Conservation (phyloP, 2,888 invertebrate genomes). For the Dorcus hopei region DNA sequence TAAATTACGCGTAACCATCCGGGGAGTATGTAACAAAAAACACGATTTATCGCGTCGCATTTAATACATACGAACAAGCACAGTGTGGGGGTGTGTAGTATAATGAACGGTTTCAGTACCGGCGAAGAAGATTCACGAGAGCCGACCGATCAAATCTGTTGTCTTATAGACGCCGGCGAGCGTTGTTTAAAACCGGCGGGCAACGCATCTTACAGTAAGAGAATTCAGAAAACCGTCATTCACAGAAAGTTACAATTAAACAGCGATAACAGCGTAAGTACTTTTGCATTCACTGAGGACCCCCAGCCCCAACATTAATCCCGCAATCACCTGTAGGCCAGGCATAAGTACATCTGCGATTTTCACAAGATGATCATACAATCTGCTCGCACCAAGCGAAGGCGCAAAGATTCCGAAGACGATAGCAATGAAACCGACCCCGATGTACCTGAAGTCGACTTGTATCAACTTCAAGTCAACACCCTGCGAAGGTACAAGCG, state of each 20-base stretch:
- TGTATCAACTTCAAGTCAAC: constrained; percentile 89
- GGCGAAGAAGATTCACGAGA: constrained; percentile 89
- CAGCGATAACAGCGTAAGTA: constrained; percentile 72
- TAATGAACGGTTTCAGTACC: constrained; percentile 86
- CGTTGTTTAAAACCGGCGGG: constrained; percentile 85
- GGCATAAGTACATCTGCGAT: constrained; percentile 96
- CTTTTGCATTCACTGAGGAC: background rate
- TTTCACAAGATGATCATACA: constrained; percentile 95
- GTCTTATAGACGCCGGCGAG: constrained; percentile 84
- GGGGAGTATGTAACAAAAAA: background rate
- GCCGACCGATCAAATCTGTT: constrained; percentile 86
- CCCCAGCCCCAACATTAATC: background rate
- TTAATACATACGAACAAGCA: constrained; percentile 3
- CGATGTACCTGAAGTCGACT: constrained; percentile 88
- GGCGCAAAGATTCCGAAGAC: constrained; percentile 90
- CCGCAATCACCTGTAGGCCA: constrained; percentile 61
- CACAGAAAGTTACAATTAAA: constrained; percentile 86
- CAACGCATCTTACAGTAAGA: constrained; percentile 94
- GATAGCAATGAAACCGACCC: constrained; percentile 92
- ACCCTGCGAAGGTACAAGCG: constrained; percentile 91
- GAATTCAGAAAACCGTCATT: constrained; percentile 93
- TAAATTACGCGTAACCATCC: background rate
- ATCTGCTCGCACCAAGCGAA: constrained; percentile 87
- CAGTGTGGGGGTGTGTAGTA: constrained; percentile 1
- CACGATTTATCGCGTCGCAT: background rate